Conservation (phyloP, 2,113 vertebrate species). For the Mastomys coucha region DNA sequence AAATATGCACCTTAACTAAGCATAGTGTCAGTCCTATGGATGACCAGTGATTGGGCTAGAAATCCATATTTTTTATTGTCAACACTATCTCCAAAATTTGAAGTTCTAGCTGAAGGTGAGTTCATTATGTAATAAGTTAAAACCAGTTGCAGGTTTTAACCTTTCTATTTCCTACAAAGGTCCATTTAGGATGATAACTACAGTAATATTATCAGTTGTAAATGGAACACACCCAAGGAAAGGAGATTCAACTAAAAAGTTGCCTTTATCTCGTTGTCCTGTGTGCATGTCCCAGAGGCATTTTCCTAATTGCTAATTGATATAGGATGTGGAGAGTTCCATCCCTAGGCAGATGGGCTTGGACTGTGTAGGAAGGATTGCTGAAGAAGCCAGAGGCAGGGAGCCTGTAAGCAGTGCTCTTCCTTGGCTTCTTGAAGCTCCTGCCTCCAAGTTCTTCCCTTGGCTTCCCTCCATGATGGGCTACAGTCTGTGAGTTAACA, state of each 20-base stretch:
- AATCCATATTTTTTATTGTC: background rate
- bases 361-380: background rate
- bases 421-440: background rate
- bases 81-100: background rate
- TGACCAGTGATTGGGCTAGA: background rate
- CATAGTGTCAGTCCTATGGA: background rate
- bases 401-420: background rate
- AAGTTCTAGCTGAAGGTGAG: background rate
- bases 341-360: background rate
- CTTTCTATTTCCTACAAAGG: background rate
- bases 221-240: background rate
- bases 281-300: background rate
- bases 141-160: slow-evolving; percentile 1
- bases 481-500: background rate
- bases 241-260: background rate
- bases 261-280: background rate
- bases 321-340: background rate
- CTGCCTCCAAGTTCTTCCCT: background rate
- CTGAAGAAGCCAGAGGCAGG: background rate
- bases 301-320: background rate
- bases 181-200: slow-evolving; percentile 24
- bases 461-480: background rate
- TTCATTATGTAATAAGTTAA: background rate
- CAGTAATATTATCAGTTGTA: background rate
- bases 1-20: background rate